phyloP scores from a whole-genome alignment of 1,140 invertebrate genomes.

The Lysiphlebus fabarum region DNA sequence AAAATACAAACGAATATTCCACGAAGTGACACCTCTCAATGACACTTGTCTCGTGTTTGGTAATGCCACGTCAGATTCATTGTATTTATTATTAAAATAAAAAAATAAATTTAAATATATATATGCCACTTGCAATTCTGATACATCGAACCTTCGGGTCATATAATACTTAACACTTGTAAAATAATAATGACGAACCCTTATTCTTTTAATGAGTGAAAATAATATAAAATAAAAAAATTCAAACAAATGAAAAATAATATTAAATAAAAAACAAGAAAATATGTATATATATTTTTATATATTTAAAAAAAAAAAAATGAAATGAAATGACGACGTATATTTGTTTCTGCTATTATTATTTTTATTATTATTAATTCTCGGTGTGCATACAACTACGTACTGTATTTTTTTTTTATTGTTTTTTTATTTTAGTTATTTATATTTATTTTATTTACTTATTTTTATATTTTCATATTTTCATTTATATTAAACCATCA shows the following conservation, averaged over 20 bases:
- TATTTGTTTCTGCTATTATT: constrained; percentile 9
- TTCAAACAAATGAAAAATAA: background rate
- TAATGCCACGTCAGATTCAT: background rate
- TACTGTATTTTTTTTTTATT: background rate
- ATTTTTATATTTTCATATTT: constrained; percentile 5
- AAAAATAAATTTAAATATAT: constrained; percentile 3
- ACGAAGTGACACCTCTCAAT: constrained; percentile 58
- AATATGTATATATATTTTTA: too few relatives aligned
- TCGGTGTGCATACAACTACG: constrained; percentile 1
- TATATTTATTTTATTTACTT: constrained; percentile 10
- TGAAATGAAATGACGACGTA: constrained; percentile 2
- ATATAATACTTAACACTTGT: constrained; percentile 1
- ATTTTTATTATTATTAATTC: constrained; percentile 13
- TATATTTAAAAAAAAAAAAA: too few relatives aligned
- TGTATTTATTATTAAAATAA: background rate
- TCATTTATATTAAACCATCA: constrained; percentile 5
- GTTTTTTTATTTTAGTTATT: constrained; percentile 1
- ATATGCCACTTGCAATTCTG: background rate
- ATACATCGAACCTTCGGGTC: constrained; percentile 5
- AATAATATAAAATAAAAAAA: too few relatives aligned
- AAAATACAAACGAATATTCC: constrained; percentile 56
- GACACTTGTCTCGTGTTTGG: constrained; percentile 36
- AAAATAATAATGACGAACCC: background rate
- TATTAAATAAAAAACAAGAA: too few relatives aligned
- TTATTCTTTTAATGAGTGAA: background rate